Evolutionary conservation across 2,888 invertebrate species (phyloP).

Genomic region (Cartodere bifasciata): DNA sequence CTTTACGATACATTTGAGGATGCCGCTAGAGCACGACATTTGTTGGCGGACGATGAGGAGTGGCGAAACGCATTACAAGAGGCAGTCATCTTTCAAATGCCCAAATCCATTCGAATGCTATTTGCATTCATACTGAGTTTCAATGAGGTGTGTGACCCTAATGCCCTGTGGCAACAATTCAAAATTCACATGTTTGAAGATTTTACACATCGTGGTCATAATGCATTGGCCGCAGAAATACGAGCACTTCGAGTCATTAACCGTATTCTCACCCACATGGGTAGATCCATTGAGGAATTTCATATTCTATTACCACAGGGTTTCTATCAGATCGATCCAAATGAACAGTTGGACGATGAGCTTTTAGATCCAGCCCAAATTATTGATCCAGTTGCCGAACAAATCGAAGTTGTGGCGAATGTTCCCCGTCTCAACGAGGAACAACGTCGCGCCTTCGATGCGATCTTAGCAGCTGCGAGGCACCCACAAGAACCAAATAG

Average conservation of each 20-base stretch:
- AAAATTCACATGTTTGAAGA: conserved; percentile 17
- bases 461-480: background rate
- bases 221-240: background rate
- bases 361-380: too few species aligned
- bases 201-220: conserved; percentile 6
- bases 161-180: conserved; percentile 19
- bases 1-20: conserved; percentile 13
- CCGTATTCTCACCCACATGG: background rate
- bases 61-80: conserved; percentile 19
- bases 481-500: background rate
- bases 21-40: conserved; percentile 19
- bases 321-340: conserved; percentile 4
- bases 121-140: conserved; percentile 23
- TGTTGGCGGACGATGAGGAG: conserved; percentile 24
- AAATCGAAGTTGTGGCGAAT: background rate
- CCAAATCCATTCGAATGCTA: conserved; percentile 19
- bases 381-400: background rate
- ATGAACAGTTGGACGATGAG: background rate
- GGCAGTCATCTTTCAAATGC: conserved; percentile 19
- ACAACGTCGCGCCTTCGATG: background rate
- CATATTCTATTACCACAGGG: background rate
- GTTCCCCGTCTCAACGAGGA: background rate
- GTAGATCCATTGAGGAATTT: background rate
- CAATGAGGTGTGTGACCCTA: conserved; percentile 16
- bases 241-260: background rate